phyloP scores from a whole-genome alignment of 2,888 invertebrate genomes.

The Congeria kusceri region DNA sequence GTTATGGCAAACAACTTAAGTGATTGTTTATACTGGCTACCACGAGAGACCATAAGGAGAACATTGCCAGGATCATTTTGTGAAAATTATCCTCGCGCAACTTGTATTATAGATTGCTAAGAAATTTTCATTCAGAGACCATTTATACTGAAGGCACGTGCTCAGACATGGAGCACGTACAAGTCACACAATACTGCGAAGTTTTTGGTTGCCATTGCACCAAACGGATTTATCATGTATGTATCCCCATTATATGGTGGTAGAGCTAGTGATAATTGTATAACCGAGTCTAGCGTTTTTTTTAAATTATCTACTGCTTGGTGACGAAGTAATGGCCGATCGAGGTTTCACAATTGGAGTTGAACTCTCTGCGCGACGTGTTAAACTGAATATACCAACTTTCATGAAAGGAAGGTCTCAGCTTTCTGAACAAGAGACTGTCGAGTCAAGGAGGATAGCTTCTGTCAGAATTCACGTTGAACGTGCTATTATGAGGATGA shows the following conservation, averaged over 20 bases:
- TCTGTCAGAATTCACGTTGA: no score
- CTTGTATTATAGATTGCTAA: constrained; percentile 7
- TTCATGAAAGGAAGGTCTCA: no score
- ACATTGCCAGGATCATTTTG: neutral
- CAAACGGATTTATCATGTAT: neutral
- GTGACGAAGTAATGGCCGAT: no score
- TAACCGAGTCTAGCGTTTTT: neutral
- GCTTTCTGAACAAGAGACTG: no score
- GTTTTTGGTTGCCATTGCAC: constrained; percentile 14
- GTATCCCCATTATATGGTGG: neutral
- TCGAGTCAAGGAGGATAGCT: no score
- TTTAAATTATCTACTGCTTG: constrained; percentile 20
- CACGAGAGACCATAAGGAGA: neutral
- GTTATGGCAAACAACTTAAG: neutral
- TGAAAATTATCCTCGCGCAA: neutral
- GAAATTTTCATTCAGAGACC: constrained; percentile 10
- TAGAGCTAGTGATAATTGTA: constrained; percentile 3
- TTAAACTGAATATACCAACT: no score
- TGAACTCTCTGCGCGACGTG: no score
- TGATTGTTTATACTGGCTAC: neutral
- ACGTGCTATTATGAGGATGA: no score
- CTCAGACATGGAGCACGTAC: neutral
- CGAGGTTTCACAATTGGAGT: no score
- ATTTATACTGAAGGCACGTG: neutral
- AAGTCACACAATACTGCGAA: neutral